phyloP scores from a whole-genome alignment of 2,797 vertebrate species.

The Kryptopterus vitreolus region DNA sequence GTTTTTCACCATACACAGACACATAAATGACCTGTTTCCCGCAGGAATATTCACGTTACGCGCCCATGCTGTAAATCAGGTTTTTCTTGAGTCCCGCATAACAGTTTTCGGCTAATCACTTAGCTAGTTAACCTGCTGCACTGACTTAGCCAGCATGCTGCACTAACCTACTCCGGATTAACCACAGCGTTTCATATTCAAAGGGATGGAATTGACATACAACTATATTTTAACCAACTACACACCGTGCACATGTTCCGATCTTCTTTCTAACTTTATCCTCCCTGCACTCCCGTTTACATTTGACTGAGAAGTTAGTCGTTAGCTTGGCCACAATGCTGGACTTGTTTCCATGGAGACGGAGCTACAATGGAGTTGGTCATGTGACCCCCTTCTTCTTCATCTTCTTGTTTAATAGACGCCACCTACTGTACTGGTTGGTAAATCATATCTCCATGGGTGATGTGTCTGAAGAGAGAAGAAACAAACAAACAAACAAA shows the following conservation, averaged over 20 bases:
- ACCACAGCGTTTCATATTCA: too few relatives aligned
- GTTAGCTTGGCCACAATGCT: slow-evolving; percentile 9
- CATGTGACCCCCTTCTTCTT: neutral
- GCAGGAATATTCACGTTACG: neutral
- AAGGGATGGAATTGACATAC: too few relatives aligned
- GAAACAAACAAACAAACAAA: too few relatives aligned
- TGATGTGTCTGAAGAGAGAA: too few relatives aligned
- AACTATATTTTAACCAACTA: too few relatives aligned
- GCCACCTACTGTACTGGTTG: too few relatives aligned
- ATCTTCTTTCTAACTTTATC: neutral
- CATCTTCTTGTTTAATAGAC: too few relatives aligned
- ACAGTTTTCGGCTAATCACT: neutral
- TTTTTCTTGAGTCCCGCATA: neutral
- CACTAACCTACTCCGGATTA: neutral
- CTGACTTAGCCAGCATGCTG: neutral
- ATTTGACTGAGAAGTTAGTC: neutral
- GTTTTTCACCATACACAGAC: neutral
- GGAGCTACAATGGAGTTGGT: neutral
- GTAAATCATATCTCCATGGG: too few relatives aligned
- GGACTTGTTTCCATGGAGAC: slow-evolving; percentile 58
- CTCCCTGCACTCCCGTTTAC: neutral
- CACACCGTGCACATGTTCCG: neutral
- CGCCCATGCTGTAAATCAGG: neutral
- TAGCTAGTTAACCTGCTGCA: neutral
- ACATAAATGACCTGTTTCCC: neutral